Base-by-base conservation (phyloP, 2,888 invertebrate genomes). In the Eulithis prunata region DNA sequence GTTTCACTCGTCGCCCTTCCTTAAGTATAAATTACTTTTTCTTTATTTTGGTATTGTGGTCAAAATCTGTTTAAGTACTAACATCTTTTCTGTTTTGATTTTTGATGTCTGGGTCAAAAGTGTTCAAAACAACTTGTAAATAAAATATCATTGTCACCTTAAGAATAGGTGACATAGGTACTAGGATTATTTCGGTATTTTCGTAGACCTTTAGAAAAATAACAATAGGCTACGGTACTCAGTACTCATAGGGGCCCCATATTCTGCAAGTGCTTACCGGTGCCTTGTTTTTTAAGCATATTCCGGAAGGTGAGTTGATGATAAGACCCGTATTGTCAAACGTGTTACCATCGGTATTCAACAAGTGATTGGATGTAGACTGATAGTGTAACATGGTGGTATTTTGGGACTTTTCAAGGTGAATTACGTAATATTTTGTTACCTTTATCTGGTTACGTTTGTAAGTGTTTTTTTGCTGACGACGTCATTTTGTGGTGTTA, bases 311-410 rank as follows among this genome's bases (percentile, higher is more conserved):
- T 75, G 72, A 74, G 75, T 76, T 75, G 82, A 79, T 82, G 75
- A 91, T 91, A 90, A 86, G 66, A 70, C 92, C 92, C 92, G 89
- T 87, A 92, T 89, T 81, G 81, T 73, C 67, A 51, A 64, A 61
- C 53, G 58, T 64, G 54, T 43, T 57, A 51, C 69, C 61, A 70
- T 74, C 70, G 72, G 72, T 72, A 74, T 72, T 70, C 71, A 70
- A 71, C 68, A 70, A 72, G 71, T 71, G 72, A 74, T 70, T 68
- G 64, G 53, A 60, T 68, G 41, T 70, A 66, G 72, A 67, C 73
- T 71, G 73, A 71, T 71, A 69, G 55, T 69, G 55, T 64, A 62
- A 52, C 36, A 56, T 62, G 60, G 47, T 68, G 63, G 61, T 55
- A 63, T 70, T 72, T 70, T 61, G 46, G 59, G 47, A 60, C 53